These are phyloP conservation scores for Ancistrus triradiatus DNA, from an alignment of 2,113 vertebrate genomes.

Conservation along the genomic window DNA sequence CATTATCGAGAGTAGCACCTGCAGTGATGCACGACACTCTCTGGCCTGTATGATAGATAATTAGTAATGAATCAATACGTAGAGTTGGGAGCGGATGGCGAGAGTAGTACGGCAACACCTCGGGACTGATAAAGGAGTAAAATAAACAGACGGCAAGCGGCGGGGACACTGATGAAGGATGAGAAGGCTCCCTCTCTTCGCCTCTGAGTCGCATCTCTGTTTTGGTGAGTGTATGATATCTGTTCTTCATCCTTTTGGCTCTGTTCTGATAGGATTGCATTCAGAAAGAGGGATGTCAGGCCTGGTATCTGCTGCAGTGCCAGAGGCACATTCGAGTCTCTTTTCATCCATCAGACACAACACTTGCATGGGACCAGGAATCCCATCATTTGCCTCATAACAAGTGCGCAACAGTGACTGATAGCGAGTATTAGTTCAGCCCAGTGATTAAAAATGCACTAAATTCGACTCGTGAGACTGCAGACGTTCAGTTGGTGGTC, in stretches of 20 bases:
- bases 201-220: conserved; percentile 21
- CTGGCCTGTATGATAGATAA: conserved; percentile 48
- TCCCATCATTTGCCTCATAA: conserved; percentile 41
- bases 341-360: conserved; percentile 49
- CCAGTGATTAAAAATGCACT: conserved; percentile 20
- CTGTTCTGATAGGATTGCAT: conserved; percentile 45
- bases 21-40: conserved; percentile 65
- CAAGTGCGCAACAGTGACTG: conserved; percentile 35
- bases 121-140: conserved; percentile 43
- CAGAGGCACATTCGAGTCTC: conserved; percentile 42
- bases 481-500: too few relatives aligned
- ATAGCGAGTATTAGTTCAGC: conserved; percentile 24
- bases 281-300: conserved; percentile 49
- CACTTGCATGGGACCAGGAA: conserved; percentile 38
- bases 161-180: conserved; percentile 41
- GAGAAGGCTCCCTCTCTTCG: conserved; percentile 23
- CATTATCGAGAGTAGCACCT: conserved; percentile 79
- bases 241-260: conserved; percentile 43
- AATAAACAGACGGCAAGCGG: conserved; percentile 39
- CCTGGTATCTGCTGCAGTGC: conserved; percentile 44
- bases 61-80: conserved; percentile 59
- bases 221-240: conserved; percentile 45
- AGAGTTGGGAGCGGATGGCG: conserved; percentile 26
- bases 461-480: conserved; percentile 11
- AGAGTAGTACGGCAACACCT: conserved; percentile 2